phyloP scores from a whole-genome alignment of 2,113 vertebrate species.

The Toxostoma redivivum region DNA sequence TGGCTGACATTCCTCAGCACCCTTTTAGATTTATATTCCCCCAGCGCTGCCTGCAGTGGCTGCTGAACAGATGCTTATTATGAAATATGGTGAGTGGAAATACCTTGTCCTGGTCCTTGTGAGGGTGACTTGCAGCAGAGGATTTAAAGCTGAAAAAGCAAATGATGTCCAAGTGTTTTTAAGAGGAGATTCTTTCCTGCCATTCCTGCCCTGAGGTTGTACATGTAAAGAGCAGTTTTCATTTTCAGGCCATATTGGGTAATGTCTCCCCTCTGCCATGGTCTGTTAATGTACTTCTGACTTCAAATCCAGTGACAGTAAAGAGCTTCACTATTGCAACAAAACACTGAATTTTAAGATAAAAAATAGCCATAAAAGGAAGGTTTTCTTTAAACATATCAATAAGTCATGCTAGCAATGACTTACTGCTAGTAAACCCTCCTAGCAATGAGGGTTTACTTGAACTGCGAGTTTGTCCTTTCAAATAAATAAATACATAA shows the following conservation, averaged over 20 bases:
- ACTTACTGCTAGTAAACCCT: background rate
- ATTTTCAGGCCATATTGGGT: constrained; percentile 36
- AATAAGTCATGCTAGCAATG: constrained; percentile 3
- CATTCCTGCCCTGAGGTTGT: background rate
- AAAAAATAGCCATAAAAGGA: constrained; percentile 35
- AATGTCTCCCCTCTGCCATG: background rate
- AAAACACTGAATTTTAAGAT: background rate
- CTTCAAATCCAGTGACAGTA: background rate
- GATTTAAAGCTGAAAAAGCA: background rate
- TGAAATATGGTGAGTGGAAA: background rate
- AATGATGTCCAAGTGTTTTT: background rate
- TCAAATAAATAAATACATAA: constrained; percentile 38
- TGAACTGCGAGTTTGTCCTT: constrained; percentile 10
- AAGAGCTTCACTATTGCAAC: background rate
- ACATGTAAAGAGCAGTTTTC: background rate
- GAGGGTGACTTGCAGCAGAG: background rate
- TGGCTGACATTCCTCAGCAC: background rate
- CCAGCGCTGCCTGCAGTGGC: background rate
- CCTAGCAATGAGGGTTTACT: constrained; percentile 10
- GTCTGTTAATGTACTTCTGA: background rate
- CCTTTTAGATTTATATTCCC: background rate
- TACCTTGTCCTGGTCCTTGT: background rate
- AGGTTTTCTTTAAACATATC: constrained; percentile 34
- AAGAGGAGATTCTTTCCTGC: background rate
- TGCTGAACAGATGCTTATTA: background rate